Percentiles rank a stretch among this genome's conserved stretches.
Conservation (phyloP, 2,113 vertebrate species). For the Caloenas nicobarica region DNA sequence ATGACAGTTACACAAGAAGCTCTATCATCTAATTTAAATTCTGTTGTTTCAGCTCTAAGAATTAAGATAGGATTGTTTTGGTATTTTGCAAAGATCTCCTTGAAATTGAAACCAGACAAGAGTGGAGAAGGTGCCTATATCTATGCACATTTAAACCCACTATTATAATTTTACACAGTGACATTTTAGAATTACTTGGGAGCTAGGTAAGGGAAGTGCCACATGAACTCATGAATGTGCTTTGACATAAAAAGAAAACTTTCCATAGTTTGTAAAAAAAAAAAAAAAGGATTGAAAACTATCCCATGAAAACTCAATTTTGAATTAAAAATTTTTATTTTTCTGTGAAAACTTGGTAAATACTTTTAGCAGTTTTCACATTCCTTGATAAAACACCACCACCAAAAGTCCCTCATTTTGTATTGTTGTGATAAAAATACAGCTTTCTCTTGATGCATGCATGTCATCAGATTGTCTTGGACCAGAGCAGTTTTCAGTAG, state of each 20-base stretch:
- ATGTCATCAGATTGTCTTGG: not conserved
- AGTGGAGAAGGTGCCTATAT: not conserved
- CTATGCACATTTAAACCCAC: not conserved
- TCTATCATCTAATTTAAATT: not conserved
- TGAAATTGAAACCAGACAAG: not conserved
- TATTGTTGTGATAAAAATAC: not conserved
- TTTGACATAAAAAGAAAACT: not conserved
- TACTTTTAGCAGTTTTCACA: not conserved
- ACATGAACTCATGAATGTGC: not conserved
- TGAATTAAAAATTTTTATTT: not conserved
- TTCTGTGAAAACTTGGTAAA: not conserved
- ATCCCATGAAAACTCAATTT: not conserved
- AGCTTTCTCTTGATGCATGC: not conserved
- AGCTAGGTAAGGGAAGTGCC: not conserved
- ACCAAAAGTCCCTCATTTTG: not conserved
- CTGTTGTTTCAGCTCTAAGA: not conserved
- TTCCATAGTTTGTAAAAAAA: not conserved
- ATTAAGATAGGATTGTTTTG: not conserved
- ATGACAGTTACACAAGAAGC: not conserved
- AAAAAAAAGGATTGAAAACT: not conserved
- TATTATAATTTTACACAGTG: not conserved
- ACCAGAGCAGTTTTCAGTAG: not conserved
- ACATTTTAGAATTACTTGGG: not conserved
- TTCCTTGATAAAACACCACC: not conserved
- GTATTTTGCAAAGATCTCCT: not conserved